Evolutionary conservation across 2,797 vertebrate species (phyloP), one percentile per base, ranked within the genome.

Genomic region (Holocentrus rufus): DNA sequence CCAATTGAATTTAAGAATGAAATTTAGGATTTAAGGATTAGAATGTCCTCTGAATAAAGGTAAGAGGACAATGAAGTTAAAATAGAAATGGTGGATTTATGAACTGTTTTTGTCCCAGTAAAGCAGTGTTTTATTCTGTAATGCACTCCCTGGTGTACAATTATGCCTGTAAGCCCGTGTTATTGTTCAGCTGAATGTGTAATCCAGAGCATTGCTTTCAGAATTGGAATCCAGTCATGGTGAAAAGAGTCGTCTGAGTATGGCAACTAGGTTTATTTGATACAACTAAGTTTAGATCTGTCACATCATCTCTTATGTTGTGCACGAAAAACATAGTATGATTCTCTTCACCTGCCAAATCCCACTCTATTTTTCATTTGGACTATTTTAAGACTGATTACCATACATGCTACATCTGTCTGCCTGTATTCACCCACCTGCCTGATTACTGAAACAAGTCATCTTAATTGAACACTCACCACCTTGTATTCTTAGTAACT

Each of bases 331-430:
- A 8, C 22, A 17, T 11, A 47, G 27, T 63, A 20, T 13, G 30
- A 9, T 46, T 63, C 25, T 39, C 15, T 15, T 11, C 18, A 14
- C 18, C 34, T 56, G 20, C 49, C 22, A 30, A 18, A 1, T n/a
- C 11, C 18, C 61, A 36, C 42, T 53, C 44, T 15, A 50, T 31
- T 39, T 50, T 18, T 65, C 66, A 5, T 27, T 57, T n/a, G 17
- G 14, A 63, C 66, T 53, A 61, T 61, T 70, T 70, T 59, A 27
- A 31, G 58, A 27, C 18, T 17, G 13, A 55, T 47, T 54, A 7
- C 7, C n/a, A 31, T 31, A 34, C 47, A 53, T 20, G 8, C n/a
- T 36, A 14, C 47, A 50, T 34, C 10, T 50, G 18, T 13, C 44
- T 34, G 46, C 46, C 61, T 31, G 20, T 46, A 50, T 10, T 22